phyloP scores from a whole-genome alignment of 2,888 invertebrate genomes.

The Phaonia tiefii region DNA sequence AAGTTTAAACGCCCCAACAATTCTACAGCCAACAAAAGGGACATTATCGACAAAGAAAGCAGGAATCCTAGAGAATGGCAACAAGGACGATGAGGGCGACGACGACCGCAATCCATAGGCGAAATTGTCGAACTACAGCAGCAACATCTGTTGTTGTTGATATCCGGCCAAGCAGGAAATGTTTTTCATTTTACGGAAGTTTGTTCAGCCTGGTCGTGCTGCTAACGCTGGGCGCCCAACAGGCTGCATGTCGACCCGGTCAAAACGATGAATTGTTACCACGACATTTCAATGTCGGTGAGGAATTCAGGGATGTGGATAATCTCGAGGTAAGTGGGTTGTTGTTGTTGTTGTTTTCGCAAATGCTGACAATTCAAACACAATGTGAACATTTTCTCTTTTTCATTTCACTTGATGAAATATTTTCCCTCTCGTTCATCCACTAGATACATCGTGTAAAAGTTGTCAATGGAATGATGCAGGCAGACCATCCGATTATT shows the following conservation, averaged over 20 bases:
- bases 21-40: slow-evolving; percentile 2
- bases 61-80: not conserved
- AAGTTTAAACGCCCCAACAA: slow-evolving; percentile 27
- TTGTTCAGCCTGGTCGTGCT: slow-evolving; percentile 64
- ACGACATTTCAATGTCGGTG: slow-evolving; percentile 54
- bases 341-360: no score
- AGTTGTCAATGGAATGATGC: slow-evolving; percentile 71
- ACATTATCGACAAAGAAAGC: slow-evolving; percentile 10
- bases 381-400: slow-evolving; percentile 3
- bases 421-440: not conserved
- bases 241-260: slow-evolving; percentile 39
- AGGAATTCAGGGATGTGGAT: slow-evolving; percentile 71
- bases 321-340: slow-evolving; percentile 75
- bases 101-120: not conserved
- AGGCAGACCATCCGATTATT: slow-evolving; percentile 76
- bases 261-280: slow-evolving; percentile 48
- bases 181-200: slow-evolving; percentile 69
- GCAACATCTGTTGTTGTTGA: slow-evolving; percentile 58
- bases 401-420: not conserved
- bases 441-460: slow-evolving; percentile 74
- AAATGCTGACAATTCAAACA: not conserved
- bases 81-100: not conserved
- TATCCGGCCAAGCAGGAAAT: slow-evolving; percentile 71
- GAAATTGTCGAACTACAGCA: slow-evolving; percentile 28
- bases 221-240: slow-evolving; percentile 19